Percentiles rank a stretch among this genome's conserved stretches.
These are phyloP conservation scores for Epinephelus cyanopodus DNA, from an alignment of 2,113 vertebrate species.

Conservation along the genomic window DNA sequence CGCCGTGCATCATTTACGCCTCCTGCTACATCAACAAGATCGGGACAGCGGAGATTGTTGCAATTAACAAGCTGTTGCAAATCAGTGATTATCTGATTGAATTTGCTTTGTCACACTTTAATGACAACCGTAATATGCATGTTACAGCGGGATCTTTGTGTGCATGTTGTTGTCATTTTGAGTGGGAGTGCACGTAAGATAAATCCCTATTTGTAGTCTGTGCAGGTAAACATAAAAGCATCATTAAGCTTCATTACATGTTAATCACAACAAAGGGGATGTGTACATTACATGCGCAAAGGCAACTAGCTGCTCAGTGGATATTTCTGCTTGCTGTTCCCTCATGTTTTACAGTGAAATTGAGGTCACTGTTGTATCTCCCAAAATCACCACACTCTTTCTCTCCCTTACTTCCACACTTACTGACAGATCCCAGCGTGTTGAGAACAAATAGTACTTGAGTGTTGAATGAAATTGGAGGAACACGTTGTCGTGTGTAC, in stretches of 20 bases:
- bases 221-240: background rate
- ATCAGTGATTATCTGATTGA: slow-evolving; percentile 31
- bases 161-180: background rate
- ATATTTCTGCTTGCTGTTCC: background rate
- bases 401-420: slow-evolving; percentile 7
- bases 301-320: background rate
- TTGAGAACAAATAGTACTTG: slow-evolving; percentile 43
- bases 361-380: slow-evolving; percentile 1
- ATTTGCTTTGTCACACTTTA: slow-evolving; percentile 16
- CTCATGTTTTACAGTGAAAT: background rate
- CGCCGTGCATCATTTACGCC: slow-evolving; percentile 27
- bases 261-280: background rate
- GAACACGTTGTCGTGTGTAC: background rate
- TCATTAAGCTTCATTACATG: background rate
- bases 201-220: background rate
- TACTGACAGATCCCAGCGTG: slow-evolving; percentile 34
- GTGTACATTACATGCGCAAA: background rate
- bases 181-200: background rate
- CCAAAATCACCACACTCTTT: background rate
- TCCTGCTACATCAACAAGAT: slow-evolving; percentile 37
- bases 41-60: slow-evolving; percentile 15
- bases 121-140: background rate
- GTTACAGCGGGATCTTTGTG: background rate
- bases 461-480: slow-evolving; percentile 37
- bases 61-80: slow-evolving; percentile 26